Percentiles rank a stretch among this genome's conserved stretches.
Conservation (phyloP, 2,888 invertebrate genomes). For the Acrobasis repandana region DNA sequence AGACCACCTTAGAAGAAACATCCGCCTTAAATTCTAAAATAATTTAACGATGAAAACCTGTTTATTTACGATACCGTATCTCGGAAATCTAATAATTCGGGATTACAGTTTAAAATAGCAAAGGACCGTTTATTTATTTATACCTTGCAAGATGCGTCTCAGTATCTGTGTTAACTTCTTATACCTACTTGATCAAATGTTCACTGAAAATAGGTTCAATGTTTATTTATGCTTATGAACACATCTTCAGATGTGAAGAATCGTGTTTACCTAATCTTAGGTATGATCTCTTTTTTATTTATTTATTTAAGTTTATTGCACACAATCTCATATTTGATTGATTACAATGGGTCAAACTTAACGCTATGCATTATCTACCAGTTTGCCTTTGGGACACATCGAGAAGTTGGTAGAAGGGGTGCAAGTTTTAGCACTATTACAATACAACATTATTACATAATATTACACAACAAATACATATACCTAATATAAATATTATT, state of each 20-base stretch:
- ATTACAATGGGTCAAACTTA: too few species aligned
- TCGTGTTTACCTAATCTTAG: not conserved
- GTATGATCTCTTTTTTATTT: not conserved
- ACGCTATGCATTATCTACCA: too few species aligned
- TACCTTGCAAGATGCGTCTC: not conserved
- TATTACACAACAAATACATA: too few species aligned
- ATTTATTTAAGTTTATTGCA: too few species aligned
- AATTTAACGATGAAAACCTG: constrained; percentile 6
- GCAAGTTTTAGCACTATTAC: too few species aligned
- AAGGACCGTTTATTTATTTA: not conserved
- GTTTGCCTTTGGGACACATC: too few species aligned
- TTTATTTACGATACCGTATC: constrained; percentile 5
- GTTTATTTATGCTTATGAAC: not conserved
- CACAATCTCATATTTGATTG: too few species aligned
- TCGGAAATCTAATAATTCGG: not conserved
- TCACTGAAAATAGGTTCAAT: not conserved
- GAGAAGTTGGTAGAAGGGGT: too few species aligned
- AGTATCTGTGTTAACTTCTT: not conserved
- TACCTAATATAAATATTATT: too few species aligned
- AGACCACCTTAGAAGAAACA: too few species aligned
- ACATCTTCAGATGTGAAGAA: not conserved
- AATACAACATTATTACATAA: too few species aligned
- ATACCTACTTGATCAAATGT: not conserved
- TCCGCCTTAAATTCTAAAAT: not conserved
- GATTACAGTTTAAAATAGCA: not conserved